A percentile compares a stretch with the other conserved stretches of the same genome.
Evolutionary conservation across 1,140 invertebrate genomes (phyloP).

Genomic region (Drosophila orosa): DNA sequence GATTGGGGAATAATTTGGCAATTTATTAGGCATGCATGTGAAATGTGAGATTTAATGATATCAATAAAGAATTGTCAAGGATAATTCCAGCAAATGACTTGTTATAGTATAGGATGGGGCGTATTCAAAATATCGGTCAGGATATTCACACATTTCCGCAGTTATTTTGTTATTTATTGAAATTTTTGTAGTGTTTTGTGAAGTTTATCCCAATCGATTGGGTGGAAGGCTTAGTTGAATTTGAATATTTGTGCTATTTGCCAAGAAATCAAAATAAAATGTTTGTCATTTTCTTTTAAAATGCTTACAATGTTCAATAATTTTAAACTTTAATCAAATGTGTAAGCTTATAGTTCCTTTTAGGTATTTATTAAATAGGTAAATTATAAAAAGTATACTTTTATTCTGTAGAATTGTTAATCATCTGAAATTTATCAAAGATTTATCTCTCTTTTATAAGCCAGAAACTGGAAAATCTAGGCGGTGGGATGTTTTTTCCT

Average conservation of each 20-base stretch:
- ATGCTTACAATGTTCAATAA: background rate
- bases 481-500: conserved; percentile 10
- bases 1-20: conserved; percentile 28
- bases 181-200: conserved; percentile 9
- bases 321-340: background rate
- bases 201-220: background rate
- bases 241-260: conserved; percentile 10
- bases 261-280: background rate
- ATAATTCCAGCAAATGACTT: background rate
- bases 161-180: conserved; percentile 50
- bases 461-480: background rate
- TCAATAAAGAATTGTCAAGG: background rate
- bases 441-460: background rate
- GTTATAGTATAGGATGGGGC: background rate
- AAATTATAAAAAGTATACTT: no score
- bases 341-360: background rate
- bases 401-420: background rate
- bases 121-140: background rate
- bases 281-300: background rate
- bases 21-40: conserved; percentile 12
- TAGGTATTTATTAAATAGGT: background rate
- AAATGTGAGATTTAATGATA: conserved; percentile 17
- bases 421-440: background rate
- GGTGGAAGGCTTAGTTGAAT: conserved; percentile 5
- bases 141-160: background rate